Evolutionary conservation across 2,888 invertebrate genomes (phyloP), one percentile per base, ranked within the genome.

Genomic region (Yponomeuta evonymella): DNA sequence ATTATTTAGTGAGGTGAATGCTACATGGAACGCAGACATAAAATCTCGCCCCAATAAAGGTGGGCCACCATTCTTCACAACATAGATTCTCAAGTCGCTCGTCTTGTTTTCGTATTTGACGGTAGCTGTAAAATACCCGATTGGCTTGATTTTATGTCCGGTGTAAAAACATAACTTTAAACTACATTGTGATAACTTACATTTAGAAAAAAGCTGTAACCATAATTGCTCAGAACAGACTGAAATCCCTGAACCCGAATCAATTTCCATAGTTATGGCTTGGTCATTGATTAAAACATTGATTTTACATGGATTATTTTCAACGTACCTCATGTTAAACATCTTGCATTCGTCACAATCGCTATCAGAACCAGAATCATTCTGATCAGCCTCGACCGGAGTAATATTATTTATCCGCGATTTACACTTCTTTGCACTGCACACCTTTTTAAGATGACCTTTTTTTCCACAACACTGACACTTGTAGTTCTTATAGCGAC

Each of bases 101-200:
- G 33, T 70, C 29, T 33, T 9, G 10, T 70, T 66, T 68, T 75
- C 71, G 51, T 71, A 75, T 6, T 11, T 71, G 2, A 48, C 67
- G n/a, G 71, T n/a, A 6, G 66, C 48, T 1, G 3, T 30, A 69
- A 77, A 74, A 72, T 70, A 75, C 1, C 76, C 75, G 9, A 74
- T n/a, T 0, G 76, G 76, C 0, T 72, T 66, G 43, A 76, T 76
- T 75, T 75, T 75, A 71, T 76, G 75, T 43, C 76, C 75, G n/a
- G 73, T 72, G 67, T 76, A 75, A 4, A 76, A 72, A 70, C 77
- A 77, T 71, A 76, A 73, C 72, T 71, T 76, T 23, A 75, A 48
- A 67, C 72, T 58, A 66, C 73, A 71, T 33, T 66, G 9, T 12
- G 29, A 33, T 66, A 66, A 66, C 30, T 30, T 30, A 29, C 2